Evolutionary conservation across 2,113 vertebrate species (phyloP), one percentile per base, ranked within the genome.

Genomic region (Etheostoma cragini): DNA sequence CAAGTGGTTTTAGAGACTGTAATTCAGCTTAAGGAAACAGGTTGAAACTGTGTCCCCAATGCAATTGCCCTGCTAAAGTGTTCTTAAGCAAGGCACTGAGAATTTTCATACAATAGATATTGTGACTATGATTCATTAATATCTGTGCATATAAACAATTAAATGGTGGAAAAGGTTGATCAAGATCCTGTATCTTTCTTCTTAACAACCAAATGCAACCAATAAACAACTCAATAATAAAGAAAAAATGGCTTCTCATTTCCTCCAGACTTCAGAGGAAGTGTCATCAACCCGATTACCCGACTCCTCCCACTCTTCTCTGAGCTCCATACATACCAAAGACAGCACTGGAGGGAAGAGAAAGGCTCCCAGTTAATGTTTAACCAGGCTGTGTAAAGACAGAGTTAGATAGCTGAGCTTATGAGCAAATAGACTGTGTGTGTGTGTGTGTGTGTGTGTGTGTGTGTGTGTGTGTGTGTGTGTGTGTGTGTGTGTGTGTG

Each of bases 351-450:
- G 58, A 80, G 74, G 42, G 72, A 42, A 82, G 69, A 89, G 88
- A 90, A 91, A 88, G 80, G 75, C 81, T 76, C 52, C 63, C 10
- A 19, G 87, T 90, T 92, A 93, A 93, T 91, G 85, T 90, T 92
- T 93, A 87, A 89, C 84, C 89, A 87, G 84, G 19, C 78, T 88
- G 52, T 88, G 83, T 74, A 92, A 84, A 91, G 90, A 87, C 60
- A 21, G 30, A 72, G 72, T 81, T 76, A 73, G 88, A 89, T 82
- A 84, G 78, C 56, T 88, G 84, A 87, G 82, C 85, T 78, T 86
- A 91, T 85, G 72, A 85, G 84, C 87, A 93, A 91, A 93, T 33
- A 88, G 16, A 21, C 16, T 21, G 8, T 58, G 79, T 68, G 62
- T 57, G 77, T 65, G 75, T 57, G 45, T 60, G 42, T 45, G 54